Conservation (phyloP, 2,888 invertebrate species). For the Drosophila cracens region DNA sequence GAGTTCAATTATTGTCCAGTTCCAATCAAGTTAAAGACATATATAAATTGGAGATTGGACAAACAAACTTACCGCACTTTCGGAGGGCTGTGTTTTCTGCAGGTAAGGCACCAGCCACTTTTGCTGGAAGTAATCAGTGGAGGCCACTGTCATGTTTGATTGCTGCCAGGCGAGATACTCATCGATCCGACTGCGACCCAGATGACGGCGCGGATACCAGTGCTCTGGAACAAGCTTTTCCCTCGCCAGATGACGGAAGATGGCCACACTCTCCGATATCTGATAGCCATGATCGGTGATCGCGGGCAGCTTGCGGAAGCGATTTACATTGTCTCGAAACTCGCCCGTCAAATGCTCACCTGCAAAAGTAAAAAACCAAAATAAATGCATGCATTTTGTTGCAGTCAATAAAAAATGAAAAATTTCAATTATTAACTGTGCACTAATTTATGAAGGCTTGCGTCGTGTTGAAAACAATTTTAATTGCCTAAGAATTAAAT, state of each 20-base stretch:
- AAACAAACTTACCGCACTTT: slow-evolving; percentile 82
- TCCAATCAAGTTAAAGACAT: background rate
- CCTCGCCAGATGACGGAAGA: slow-evolving; percentile 88
- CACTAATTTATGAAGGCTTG: background rate
- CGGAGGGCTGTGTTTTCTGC: slow-evolving; percentile 85
- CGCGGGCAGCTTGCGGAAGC: slow-evolving; percentile 88
- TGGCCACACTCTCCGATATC: slow-evolving; percentile 89
- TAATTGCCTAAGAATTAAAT: background rate
- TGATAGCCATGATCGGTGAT: slow-evolving; percentile 89
- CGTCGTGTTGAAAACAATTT: background rate
- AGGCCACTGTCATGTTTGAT: slow-evolving; percentile 87
- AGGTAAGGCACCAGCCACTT: slow-evolving; percentile 86
- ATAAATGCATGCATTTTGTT: background rate
- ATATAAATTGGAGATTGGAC: background rate
- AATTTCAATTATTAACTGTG: background rate
- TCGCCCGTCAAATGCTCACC: slow-evolving; percentile 88
- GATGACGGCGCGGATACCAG: slow-evolving; percentile 89
- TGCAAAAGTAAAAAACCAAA: slow-evolving; percentile 68
- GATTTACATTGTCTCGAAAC: slow-evolving; percentile 86
- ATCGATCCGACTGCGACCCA: slow-evolving; percentile 88
- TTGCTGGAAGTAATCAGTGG: slow-evolving; percentile 87
- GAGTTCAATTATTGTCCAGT: background rate
- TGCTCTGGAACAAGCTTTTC: slow-evolving; percentile 87
- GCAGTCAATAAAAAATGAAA: too few species aligned
- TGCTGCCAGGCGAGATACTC: slow-evolving; percentile 92